phyloP scores from a whole-genome alignment of 2,888 invertebrate species.

The Heliconius ethilla region DNA sequence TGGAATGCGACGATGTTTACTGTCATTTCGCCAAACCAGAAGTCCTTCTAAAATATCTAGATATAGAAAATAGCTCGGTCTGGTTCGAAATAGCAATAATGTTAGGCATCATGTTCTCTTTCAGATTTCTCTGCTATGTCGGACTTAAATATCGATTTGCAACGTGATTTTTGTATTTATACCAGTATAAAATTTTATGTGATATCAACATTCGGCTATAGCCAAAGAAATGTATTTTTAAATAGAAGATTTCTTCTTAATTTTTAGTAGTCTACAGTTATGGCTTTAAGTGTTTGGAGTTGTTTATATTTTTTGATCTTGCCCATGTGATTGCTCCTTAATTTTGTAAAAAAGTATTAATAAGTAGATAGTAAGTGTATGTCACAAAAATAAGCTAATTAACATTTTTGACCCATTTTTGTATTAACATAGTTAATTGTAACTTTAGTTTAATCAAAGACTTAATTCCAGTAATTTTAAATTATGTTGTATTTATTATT shows the following conservation, averaged over 20 bases:
- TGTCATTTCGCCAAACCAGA: constrained; percentile 86
- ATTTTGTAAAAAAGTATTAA: constrained; percentile 6
- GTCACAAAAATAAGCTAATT: not conserved
- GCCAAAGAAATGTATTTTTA: constrained; percentile 34
- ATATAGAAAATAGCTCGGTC: constrained; percentile 81
- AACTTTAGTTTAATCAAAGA: not conserved
- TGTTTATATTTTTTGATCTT: constrained; percentile 1
- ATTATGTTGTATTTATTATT: constrained; percentile 13
- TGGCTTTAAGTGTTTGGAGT: not conserved
- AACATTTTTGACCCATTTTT: not conserved
- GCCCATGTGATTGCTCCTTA: constrained; percentile 6
- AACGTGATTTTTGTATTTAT: constrained; percentile 58
- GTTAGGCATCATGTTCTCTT: constrained; percentile 78
- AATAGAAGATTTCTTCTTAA: not conserved
- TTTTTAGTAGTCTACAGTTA: not conserved
- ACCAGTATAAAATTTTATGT: constrained; percentile 42
- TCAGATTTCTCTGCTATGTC: constrained; percentile 81
- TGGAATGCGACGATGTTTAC: constrained; percentile 83
- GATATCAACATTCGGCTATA: constrained; percentile 32
- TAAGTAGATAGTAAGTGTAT: not conserved
- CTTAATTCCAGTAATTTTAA: constrained; percentile 13
- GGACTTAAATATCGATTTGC: constrained; percentile 81
- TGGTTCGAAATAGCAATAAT: constrained; percentile 81
- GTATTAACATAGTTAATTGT: not conserved
- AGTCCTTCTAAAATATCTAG: constrained; percentile 82